A percentile compares a stretch with the other conserved stretches of the same genome.
These are phyloP conservation scores for Atractosteus spatula DNA, from an alignment of 2,113 vertebrate genomes.

Conservation along the genomic window DNA sequence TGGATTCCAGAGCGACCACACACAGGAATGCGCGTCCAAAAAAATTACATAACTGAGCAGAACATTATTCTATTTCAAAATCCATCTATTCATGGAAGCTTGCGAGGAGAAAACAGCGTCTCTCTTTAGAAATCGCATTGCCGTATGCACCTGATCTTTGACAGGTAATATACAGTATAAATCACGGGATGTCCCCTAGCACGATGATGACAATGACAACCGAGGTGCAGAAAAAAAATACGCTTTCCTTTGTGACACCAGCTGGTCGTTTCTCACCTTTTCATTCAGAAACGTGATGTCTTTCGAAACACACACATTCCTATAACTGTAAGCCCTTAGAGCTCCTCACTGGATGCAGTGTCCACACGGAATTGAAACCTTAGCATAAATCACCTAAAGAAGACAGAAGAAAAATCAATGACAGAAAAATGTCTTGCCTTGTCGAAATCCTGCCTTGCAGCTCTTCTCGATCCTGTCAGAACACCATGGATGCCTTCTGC, in stretches of 20 bases:
- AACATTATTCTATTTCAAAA: neutral
- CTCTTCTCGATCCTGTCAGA: slow-evolving; percentile 38
- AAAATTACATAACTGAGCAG: neutral
- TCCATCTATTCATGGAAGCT: neutral
- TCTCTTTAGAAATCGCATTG: neutral
- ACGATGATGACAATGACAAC: too few species aligned
- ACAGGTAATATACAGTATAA: neutral
- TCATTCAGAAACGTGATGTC: too few species aligned
- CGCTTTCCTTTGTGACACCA: too few species aligned
- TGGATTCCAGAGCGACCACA: slow-evolving; percentile 8
- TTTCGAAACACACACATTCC: too few species aligned
- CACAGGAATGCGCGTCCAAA: neutral
- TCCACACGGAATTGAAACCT: too few species aligned
- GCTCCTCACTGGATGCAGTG: too few species aligned
- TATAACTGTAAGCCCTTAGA: too few species aligned
- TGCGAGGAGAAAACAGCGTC: neutral
- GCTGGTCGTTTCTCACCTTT: too few species aligned
- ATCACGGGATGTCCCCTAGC: neutral
- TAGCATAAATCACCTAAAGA: too few species aligned
- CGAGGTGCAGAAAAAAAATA: too few species aligned
- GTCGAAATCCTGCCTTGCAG: slow-evolving; percentile 29
- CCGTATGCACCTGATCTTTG: slow-evolving; percentile 20
- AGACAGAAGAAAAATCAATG: too few species aligned
- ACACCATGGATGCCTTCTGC: slow-evolving; percentile 32
- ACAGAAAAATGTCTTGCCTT: neutral